Evolutionary conservation across 2,797 vertebrate genomes (phyloP), one percentile per base, ranked within the genome.

Genomic region (Amazonetta brasiliensis): DNA sequence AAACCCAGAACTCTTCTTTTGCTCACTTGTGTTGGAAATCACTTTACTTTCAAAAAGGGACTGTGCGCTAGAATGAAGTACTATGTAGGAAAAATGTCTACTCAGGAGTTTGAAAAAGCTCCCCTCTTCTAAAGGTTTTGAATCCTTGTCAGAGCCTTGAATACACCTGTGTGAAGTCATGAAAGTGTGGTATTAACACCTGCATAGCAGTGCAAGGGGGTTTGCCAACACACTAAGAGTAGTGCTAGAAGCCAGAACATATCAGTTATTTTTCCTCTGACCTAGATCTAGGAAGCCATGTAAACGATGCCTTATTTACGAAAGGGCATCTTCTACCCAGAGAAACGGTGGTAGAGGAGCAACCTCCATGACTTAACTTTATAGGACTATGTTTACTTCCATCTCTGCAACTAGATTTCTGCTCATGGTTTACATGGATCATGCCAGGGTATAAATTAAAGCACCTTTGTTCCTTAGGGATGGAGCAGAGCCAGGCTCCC

Each of bases 261-360:
- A n/a, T 43, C 64, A 2, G 1, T 7, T 4, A 3, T 55, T 59
- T 35, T 20, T 56, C 13, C 64, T 25, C 52, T 5, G 3, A 1
- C 4, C 68, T 76, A 56, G 50, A 23, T 4, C 74, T 22, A 85
- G 85, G 87, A 96, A 97, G 81, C 92, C 96, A 93, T 87, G 84
- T 28, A 71, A 90, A 68, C 3, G 21, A 96, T 95, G 95, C 96
- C 96, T 97, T 97, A 96, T 4, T 44, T 83, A 80, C 67, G 83
- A 73, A 87, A 52, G 66, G 95, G 91, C 94, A 96, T 93, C 88
- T 94, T 80, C 81, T 85, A 75, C 68, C 72, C 33, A 0, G 14
- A 35, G 39, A 25, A 54, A 7, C 0, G 0, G 56, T 2, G 0
- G 44, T 55, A 79, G 77, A 89, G 41, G 71, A 85, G 26, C 55